Base-by-base conservation (phyloP, 2,888 invertebrate genomes). In the Chromoteleia sp. region DNA sequence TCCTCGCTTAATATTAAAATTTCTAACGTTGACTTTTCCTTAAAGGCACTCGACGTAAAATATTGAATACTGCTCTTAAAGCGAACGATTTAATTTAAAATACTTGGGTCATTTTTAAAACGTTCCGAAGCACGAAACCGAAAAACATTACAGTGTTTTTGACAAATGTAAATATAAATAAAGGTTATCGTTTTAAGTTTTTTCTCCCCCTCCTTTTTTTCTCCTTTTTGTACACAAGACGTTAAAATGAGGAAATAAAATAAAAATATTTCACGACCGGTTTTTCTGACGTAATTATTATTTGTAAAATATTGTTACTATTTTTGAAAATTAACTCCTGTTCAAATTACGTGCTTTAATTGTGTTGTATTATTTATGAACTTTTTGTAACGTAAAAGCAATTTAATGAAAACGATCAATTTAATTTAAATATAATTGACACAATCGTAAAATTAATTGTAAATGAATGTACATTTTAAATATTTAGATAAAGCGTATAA, bases 1-100 rank as follows among this genome's bases (percentile, higher is more conserved):
- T 58, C 45, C 25, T 17, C 75, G 21, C 58, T 65, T 75, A 56
- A 75, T 75, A 75, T 75, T 75, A 36, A 65, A 75, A 67, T 74
- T 65, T 56, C 54, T 21, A 56, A 39, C 56, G 48, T 56, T 43
- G 45, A 48, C 45, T 74, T 74, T 56, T 74, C 52, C 48, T 58
- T 41, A 36, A 36, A 56, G 56, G 4, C 74, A 58, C 58, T 45
- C 45, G 41, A 36, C 45, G 48, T 74, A 56, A 74, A 74, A 65
- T 65, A 74, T 74, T 74, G 74, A 74, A 65, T 25, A 43, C 52
- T 15, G 14, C 52, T 50, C 17, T 43, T 15, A 21, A 19, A 68
- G 56, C 3, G 54, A 43, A 19, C 19, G 54, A 30, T 67, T 67
- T 54, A 10, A 54, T 39, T 68, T 41, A 41, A 68, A 54, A 54